Evolutionary conservation across 2,797 vertebrate genomes (phyloP), one percentile per base, ranked within the genome.

Genomic region (Eulemur mongoz): DNA sequence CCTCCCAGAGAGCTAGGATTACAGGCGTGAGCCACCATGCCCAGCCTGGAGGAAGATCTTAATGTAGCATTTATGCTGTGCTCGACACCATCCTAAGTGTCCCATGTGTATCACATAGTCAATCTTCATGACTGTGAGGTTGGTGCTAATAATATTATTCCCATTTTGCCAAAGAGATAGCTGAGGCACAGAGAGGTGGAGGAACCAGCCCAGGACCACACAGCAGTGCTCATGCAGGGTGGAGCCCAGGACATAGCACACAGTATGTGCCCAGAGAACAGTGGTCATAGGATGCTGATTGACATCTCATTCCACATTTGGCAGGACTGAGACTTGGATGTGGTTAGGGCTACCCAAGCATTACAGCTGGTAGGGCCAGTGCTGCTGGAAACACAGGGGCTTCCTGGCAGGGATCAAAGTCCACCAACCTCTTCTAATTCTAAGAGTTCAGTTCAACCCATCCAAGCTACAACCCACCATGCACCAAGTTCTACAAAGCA

Each of bases 111-210:
- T 78, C 30, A 14, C 69, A 38, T 45, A 65, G n/a, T 81, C 61
- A 75, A 2, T 67, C 86, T 90, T 75, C 22, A 72, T 30, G 30
- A 35, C 75, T 63, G 57, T 88, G 94, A 80, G 45, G 17, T 14
- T 82, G 35, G 35, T 61, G 61, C n/a, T 43, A 57, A 23, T 57
- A 57, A 57, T 57, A 18, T 91, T 63, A 59, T 70, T n/a, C 54
- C 54, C 32, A 3, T 83, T 94, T 84, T 76, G 81, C 2, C 11
- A 83, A 92, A 87, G 78, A 93, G 89, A 27, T 35, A 89, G 50
- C 27, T 13, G 75, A 96, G 69, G 11, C 83, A 72, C 89, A 92
- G 75, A 89, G 84, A 89, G n/a, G 38, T 57, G 27, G 92, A 92
- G 43, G 54, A 75, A 67, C 32, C 22, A 61, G 48, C 30, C n/a